Percentiles rank a stretch among this genome's conserved stretches.
Evolutionary conservation across 1,140 invertebrate genomes (phyloP).

Genomic region (Cylas formicarius): DNA sequence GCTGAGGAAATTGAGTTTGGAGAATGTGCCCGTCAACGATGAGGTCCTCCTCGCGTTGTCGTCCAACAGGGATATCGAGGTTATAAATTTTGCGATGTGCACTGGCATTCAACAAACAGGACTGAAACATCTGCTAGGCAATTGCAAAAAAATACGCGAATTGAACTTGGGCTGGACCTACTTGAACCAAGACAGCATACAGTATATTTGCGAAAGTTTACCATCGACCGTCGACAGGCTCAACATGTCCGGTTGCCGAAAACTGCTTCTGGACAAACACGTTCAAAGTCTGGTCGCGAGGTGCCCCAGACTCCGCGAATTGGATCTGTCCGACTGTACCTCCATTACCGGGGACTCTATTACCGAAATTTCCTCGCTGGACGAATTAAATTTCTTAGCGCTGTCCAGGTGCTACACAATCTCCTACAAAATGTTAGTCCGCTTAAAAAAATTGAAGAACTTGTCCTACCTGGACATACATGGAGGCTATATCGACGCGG

Average conservation of each 20-base stretch:
- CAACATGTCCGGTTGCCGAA: constrained; percentile 73
- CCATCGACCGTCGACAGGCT: constrained; percentile 60
- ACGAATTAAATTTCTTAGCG: constrained; percentile 70
- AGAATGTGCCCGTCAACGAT: constrained; percentile 61
- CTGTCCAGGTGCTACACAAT: constrained; percentile 79
- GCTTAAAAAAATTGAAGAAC: constrained; percentile 30
- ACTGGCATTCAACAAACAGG: constrained; percentile 55
- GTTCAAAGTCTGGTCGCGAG: constrained; percentile 54
- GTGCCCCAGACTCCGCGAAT: constrained; percentile 67
- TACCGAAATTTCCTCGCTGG: constrained; percentile 53
- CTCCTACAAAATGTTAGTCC: constrained; percentile 48
- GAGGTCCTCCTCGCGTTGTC: constrained; percentile 57
- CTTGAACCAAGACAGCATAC: constrained; percentile 53
- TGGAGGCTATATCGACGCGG: constrained; percentile 35
- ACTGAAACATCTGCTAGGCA: constrained; percentile 52
- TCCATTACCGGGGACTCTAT: constrained; percentile 56
- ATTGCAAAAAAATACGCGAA: constrained; percentile 59
- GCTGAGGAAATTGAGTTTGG: constrained; percentile 75
- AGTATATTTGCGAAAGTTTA: constrained; percentile 54
- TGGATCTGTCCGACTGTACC: constrained; percentile 83
- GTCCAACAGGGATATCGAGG: constrained; percentile 57
- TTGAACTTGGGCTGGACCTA: constrained; percentile 79
- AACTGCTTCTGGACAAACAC: constrained; percentile 65
- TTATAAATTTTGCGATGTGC: constrained; percentile 69
- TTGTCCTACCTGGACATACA: constrained; percentile 39